These are phyloP conservation scores for Cottoperca gobio DNA, from an alignment of 2,797 vertebrate species.

Conservation along the genomic window DNA sequence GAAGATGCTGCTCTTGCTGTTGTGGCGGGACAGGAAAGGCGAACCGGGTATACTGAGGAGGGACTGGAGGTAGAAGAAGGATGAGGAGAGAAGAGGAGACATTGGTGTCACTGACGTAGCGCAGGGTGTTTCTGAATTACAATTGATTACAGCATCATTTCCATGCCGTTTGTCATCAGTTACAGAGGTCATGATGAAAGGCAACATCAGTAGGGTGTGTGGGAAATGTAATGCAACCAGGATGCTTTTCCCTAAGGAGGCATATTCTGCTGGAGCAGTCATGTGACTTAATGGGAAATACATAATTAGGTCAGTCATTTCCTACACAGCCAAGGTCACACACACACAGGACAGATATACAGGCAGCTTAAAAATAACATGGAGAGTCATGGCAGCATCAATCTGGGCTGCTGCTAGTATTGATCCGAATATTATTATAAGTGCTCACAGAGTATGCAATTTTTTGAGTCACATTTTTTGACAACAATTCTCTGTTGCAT, in stretches of 20 bases:
- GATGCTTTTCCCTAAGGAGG: slow-evolving; percentile 33
- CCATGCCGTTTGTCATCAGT: slow-evolving; percentile 46
- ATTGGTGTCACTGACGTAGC: slow-evolving; percentile 28
- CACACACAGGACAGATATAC: slow-evolving; percentile 31
- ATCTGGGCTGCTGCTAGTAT: slow-evolving; percentile 31
- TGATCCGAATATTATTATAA: slow-evolving; percentile 32
- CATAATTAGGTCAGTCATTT: slow-evolving; percentile 66
- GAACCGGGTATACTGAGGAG: slow-evolving; percentile 98
- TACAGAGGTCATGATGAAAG: slow-evolving; percentile 57
- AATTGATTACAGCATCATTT: slow-evolving; percentile 47
- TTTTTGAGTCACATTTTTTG: slow-evolving; percentile 23
- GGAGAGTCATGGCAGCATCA: slow-evolving; percentile 31
- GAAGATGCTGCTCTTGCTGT: slow-evolving; percentile 99
- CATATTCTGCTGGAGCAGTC: slow-evolving; percentile 26
- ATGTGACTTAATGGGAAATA: slow-evolving; percentile 50
- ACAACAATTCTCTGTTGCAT: slow-evolving; percentile 4
- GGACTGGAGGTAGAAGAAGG: slow-evolving; percentile 82
- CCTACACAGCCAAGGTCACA: slow-evolving; percentile 60
- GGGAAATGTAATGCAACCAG: slow-evolving; percentile 31
- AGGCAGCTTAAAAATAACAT: slow-evolving; percentile 17
- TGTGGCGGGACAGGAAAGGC: slow-evolving; percentile 96
- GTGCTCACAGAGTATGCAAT: slow-evolving; percentile 8
- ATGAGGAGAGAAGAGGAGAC: slow-evolving; percentile 16
- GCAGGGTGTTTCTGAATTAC: slow-evolving; percentile 32
- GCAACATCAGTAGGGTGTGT: slow-evolving; percentile 41